phyloP scores from a whole-genome alignment of 2,888 invertebrate genomes.

The Polymixis flavicincta region DNA sequence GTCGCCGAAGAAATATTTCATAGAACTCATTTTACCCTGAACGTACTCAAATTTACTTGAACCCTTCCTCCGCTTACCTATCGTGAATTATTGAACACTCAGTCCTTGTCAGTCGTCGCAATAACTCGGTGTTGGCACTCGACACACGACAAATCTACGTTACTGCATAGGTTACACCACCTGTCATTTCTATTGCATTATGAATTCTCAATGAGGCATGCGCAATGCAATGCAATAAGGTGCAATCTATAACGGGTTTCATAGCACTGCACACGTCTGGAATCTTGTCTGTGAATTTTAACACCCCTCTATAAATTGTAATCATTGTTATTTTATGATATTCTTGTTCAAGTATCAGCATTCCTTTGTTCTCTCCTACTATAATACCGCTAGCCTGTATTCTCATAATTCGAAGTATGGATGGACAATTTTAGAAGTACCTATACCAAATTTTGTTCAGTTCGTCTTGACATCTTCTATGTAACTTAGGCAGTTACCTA shows the following conservation, averaged over 20 bases:
- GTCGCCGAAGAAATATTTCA: background rate
- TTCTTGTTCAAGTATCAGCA: slow-evolving; percentile 1
- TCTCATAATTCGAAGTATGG: background rate
- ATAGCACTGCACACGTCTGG: slow-evolving; percentile 42
- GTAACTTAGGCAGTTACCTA: background rate
- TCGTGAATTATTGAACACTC: slow-evolving; percentile 3
- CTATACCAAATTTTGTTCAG: background rate
- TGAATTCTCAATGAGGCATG: slow-evolving; percentile 23
- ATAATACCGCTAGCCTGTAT: background rate
- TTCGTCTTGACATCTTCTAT: background rate
- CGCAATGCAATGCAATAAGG: slow-evolving; percentile 23
- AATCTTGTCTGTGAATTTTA: slow-evolving; percentile 40
- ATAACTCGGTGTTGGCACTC: slow-evolving; percentile 26
- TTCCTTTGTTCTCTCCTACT: slow-evolving; percentile 15
- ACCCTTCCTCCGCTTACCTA: background rate
- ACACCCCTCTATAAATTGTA: slow-evolving; percentile 26
- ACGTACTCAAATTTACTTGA: background rate
- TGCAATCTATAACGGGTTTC: slow-evolving; percentile 34
- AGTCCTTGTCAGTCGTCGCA: slow-evolving; percentile 31
- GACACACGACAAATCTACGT: slow-evolving; percentile 22
- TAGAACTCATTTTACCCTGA: background rate
- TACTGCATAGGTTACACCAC: slow-evolving; percentile 43
- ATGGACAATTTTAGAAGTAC: background rate
- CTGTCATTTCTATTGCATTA: slow-evolving; percentile 42
- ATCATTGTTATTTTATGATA: slow-evolving; percentile 22